These are phyloP conservation scores for Peromyscus aztecus DNA, from an alignment of 2,797 vertebrate genomes.

Conservation along the genomic window DNA sequence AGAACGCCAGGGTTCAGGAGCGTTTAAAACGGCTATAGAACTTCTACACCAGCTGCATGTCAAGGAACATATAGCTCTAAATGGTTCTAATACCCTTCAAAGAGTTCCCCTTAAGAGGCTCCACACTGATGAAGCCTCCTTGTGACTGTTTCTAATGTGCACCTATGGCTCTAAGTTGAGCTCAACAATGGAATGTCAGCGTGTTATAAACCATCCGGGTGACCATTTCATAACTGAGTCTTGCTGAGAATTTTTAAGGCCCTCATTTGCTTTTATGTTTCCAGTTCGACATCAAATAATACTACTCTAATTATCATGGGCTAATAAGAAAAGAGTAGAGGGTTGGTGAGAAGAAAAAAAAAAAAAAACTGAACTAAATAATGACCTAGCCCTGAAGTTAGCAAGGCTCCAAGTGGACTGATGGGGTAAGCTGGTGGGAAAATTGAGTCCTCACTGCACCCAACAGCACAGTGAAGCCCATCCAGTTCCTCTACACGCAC, in stretches of 20 bases:
- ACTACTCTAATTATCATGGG: neutral
- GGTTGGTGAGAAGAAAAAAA: neutral
- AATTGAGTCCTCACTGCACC: neutral
- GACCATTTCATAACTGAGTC: neutral
- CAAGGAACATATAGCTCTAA: conserved; percentile 7
- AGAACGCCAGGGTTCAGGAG: neutral
- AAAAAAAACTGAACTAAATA: neutral
- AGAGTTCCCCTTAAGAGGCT: neutral
- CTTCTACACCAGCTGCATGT: neutral
- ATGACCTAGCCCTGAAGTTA: neutral
- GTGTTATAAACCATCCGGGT: neutral
- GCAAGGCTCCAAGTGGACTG: neutral
- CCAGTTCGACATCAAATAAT: neutral
- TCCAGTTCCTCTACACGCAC: neutral
- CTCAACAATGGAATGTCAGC: neutral
- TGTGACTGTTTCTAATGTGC: neutral
- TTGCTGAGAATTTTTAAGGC: neutral
- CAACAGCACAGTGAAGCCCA: neutral
- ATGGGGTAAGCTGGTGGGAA: neutral
- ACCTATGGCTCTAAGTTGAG: neutral
- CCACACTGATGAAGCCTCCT: neutral
- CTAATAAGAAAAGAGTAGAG: conserved; percentile 22
- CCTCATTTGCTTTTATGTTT: conserved; percentile 13
- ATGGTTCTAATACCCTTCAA: neutral
- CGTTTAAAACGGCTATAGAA: neutral